These are phyloP conservation scores for Cryptoblepharus egeriae DNA, from an alignment of 2,797 vertebrate species.

Conservation along the genomic window DNA sequence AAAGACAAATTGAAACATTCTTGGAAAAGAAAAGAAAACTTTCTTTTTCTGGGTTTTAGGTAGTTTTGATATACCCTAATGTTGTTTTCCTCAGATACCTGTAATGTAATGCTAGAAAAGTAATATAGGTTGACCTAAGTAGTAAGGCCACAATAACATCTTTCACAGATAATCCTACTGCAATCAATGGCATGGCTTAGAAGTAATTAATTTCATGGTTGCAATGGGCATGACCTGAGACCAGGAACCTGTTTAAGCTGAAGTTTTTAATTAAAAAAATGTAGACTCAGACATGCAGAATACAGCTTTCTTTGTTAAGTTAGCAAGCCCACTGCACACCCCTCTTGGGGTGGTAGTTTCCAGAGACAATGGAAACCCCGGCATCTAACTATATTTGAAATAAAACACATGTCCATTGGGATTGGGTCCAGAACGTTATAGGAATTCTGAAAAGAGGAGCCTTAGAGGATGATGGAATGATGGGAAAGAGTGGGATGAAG, in stretches of 20 bases:
- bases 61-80: background rate
- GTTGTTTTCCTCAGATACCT: background rate
- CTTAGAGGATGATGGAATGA: background rate
- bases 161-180: slow-evolving; percentile 22
- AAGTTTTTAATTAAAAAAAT: background rate
- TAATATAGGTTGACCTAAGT: background rate
- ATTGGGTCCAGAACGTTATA: background rate
- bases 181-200: slow-evolving; percentile 12
- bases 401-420: background rate
- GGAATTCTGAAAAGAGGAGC: background rate
- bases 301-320: background rate
- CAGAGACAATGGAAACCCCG: background rate
- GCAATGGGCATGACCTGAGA: background rate
- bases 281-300: background rate
- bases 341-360: background rate
- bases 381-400: background rate
- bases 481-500: background rate
- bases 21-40: background rate
- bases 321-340: no score
- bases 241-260: background rate
- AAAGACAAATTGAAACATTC: background rate
- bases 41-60: background rate
- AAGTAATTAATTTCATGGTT: slow-evolving; percentile 9
- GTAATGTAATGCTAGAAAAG: background rate
- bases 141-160: background rate